Evolutionary conservation across 2,888 invertebrate genomes (phyloP).

Genomic region (Rhogogaster chlorosoma): DNA sequence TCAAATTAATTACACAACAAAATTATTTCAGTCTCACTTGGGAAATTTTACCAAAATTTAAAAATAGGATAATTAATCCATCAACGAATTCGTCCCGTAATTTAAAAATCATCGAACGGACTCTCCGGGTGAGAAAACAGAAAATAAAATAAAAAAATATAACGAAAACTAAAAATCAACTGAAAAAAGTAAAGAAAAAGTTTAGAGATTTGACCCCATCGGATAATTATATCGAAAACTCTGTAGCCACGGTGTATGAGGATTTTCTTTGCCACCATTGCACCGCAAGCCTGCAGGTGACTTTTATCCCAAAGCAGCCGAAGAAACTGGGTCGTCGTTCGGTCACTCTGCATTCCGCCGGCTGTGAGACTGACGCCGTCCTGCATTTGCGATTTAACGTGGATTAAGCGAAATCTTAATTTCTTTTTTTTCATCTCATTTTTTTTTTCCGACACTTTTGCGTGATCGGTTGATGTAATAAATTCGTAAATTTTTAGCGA

Average conservation of each 20-base stretch:
- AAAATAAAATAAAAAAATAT: no score
- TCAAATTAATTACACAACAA: conserved; percentile 27
- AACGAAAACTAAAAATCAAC: neutral
- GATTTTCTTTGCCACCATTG: neutral
- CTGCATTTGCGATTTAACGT: neutral
- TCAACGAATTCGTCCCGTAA: neutral
- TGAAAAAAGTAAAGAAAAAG: neutral
- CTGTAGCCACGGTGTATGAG: neutral
- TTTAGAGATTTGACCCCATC: neutral
- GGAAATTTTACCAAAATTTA: neutral
- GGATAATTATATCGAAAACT: conserved; percentile 19
- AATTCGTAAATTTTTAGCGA: neutral
- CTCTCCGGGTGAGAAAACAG: neutral
- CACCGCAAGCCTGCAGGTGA: conserved; percentile 1
- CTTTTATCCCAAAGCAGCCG: conserved; percentile 36
- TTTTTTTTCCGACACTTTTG: neutral
- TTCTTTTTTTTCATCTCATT: neutral
- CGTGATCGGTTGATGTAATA: neutral
- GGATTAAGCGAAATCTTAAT: conserved; percentile 2
- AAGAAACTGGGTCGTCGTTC: conserved; percentile 39
- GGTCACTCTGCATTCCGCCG: conserved; percentile 34
- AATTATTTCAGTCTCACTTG: neutral
- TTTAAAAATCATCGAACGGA: neutral
- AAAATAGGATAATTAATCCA: neutral
- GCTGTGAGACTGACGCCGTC: conserved; percentile 11